These are phyloP conservation scores for Cremastobaeus sp. DNA, from an alignment of 2,888 invertebrate genomes.

Conservation along the genomic window DNA sequence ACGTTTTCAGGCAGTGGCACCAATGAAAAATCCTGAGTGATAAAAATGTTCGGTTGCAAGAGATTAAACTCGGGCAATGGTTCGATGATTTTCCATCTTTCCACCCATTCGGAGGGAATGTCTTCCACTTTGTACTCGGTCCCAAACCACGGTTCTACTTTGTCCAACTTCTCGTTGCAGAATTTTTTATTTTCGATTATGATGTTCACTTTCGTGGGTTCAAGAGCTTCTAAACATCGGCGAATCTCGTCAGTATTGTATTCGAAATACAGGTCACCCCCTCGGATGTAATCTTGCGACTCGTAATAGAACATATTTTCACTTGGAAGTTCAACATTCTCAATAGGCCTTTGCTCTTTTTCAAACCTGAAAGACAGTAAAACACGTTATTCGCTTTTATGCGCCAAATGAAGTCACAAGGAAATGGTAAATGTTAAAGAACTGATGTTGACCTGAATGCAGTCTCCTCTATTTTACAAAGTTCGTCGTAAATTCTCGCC, in stretches of 20 bases:
- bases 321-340: slow-evolving; percentile 87
- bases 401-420: no score
- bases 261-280: slow-evolving; percentile 86
- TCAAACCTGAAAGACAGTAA: slow-evolving; percentile 80
- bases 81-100: slow-evolving; percentile 82
- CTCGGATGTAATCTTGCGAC: slow-evolving; percentile 88
- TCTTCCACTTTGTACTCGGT: slow-evolving; percentile 86
- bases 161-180: slow-evolving; percentile 80
- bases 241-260: slow-evolving; percentile 85
- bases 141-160: slow-evolving; percentile 90
- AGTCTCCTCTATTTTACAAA: slow-evolving; percentile 83
- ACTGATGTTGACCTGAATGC: slow-evolving; percentile 15
- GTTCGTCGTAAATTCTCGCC: slow-evolving; percentile 81
- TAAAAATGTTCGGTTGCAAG: slow-evolving; percentile 86
- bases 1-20: slow-evolving; percentile 73
- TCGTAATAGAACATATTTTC: slow-evolving; percentile 90
- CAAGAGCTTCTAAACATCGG: slow-evolving; percentile 82
- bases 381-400: no score
- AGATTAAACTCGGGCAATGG: slow-evolving; percentile 82
- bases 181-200: slow-evolving; percentile 84
- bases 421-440: background rate
- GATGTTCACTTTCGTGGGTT: slow-evolving; percentile 84
- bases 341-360: slow-evolving; percentile 85
- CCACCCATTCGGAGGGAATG: slow-evolving; percentile 83
- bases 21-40: slow-evolving; percentile 85